Conservation (phyloP, 2,113 vertebrate species). For the Cyprinus carpio region DNA sequence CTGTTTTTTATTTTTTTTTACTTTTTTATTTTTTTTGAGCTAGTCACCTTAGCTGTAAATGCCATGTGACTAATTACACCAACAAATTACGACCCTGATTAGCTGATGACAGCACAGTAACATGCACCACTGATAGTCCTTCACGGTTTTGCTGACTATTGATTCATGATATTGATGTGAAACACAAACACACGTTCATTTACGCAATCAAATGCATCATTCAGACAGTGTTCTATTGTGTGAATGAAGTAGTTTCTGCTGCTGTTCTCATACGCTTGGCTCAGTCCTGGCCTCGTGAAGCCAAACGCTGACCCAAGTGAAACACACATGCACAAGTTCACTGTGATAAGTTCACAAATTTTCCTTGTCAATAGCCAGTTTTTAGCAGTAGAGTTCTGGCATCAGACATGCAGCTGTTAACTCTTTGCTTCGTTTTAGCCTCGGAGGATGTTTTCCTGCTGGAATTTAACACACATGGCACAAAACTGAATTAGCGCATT, state of each 20-base stretch:
- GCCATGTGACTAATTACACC: background rate
- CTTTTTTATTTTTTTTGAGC: background rate
- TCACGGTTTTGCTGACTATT: background rate
- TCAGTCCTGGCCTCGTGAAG: background rate
- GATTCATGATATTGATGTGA: background rate
- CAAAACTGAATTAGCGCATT: constrained; percentile 13
- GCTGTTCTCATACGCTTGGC: background rate
- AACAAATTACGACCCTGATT: background rate
- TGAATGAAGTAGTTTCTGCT: constrained; percentile 17
- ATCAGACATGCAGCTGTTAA: constrained; percentile 23
- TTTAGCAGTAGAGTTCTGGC: constrained; percentile 10
- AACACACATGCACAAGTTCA: background rate
- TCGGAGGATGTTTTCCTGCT: constrained; percentile 25
- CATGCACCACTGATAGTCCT: background rate
- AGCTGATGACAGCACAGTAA: background rate
- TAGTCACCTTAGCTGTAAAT: background rate
- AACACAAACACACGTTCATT: background rate
- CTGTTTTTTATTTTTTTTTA: too few relatives aligned
- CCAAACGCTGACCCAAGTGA: constrained; percentile 1
- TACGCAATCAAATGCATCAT: background rate
- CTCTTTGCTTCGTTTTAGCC: constrained; percentile 9
- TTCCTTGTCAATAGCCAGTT: constrained; percentile 19
- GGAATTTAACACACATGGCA: constrained; percentile 6
- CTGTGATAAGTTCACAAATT: background rate
- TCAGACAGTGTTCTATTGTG: background rate